phyloP scores from a whole-genome alignment of 2,113 vertebrate species.

The Sebastes fasciatus region DNA sequence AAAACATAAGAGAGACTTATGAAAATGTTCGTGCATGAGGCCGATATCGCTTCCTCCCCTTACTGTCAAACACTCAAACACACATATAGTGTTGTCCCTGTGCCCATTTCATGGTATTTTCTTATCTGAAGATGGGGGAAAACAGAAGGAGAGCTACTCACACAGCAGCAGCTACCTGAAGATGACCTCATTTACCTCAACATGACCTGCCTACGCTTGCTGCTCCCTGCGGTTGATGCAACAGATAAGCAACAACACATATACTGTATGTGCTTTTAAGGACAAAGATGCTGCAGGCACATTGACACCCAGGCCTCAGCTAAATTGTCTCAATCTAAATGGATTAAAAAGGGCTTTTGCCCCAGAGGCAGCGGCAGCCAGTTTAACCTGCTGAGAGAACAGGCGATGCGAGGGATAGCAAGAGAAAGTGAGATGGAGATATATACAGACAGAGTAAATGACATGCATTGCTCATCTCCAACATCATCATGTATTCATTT shows the following conservation, averaged over 20 bases:
- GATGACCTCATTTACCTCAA: constrained; percentile 45
- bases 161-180: not conserved
- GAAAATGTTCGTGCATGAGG: not conserved
- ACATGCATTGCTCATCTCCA: constrained; percentile 16
- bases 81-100: not conserved
- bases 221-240: constrained; percentile 13
- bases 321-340: constrained; percentile 44
- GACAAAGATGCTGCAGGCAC: not conserved
- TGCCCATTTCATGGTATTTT: not conserved
- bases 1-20: not conserved
- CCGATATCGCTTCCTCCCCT: not conserved
- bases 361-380: constrained; percentile 32
- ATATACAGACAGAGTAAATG: constrained; percentile 8
- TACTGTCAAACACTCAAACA: not conserved
- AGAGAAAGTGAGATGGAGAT: constrained; percentile 36
- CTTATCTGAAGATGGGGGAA: not conserved
- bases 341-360: constrained; percentile 40
- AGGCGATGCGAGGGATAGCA: constrained; percentile 18
- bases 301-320: constrained; percentile 29
- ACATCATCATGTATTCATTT: constrained; percentile 32
- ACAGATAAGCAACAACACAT: constrained; percentile 31
- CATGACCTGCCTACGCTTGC: constrained; percentile 32
- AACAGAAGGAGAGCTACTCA: not conserved
- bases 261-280: constrained; percentile 16
- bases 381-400: constrained; percentile 39